Evolutionary conservation across 64 coral and sea anemone species (phyloP).

Genomic region (Anthopleura sola): DNA sequence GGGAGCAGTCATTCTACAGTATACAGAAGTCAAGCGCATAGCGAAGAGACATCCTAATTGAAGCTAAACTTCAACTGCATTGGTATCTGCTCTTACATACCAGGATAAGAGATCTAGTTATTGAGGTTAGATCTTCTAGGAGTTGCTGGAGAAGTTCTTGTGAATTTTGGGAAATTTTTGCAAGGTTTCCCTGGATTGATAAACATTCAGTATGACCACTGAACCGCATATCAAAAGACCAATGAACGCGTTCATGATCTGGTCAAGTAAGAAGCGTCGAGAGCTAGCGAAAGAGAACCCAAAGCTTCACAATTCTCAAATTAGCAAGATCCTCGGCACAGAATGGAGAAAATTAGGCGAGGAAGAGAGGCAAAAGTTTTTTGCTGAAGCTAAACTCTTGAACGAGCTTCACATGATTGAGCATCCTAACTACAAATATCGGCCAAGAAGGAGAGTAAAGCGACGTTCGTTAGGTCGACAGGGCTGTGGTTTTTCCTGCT

Average conservation of each 20-base stretch:
- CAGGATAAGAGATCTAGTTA: background rate
- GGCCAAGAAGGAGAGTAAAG: conserved; percentile 69
- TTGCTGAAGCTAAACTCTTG: conserved; percentile 80
- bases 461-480: conserved; percentile 24
- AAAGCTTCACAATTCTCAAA: conserved; percentile 86
- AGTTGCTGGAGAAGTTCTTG: background rate
- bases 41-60: background rate
- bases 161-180: background rate
- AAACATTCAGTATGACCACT: background rate
- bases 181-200: background rate
- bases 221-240: conserved; percentile 79
- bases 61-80: background rate
- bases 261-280: conserved; percentile 80
- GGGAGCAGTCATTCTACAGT: background rate
- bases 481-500: conserved; percentile 1
- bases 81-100: background rate
- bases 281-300: conserved; percentile 75
- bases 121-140: background rate
- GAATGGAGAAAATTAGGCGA: conserved; percentile 79
- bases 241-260: conserved; percentile 97
- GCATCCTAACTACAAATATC: conserved; percentile 88
- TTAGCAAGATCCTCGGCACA: conserved; percentile 81
- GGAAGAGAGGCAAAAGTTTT: conserved; percentile 86
- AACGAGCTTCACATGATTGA: conserved; percentile 89
- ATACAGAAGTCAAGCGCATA: background rate